Percentiles rank a stretch among this genome's conserved stretches.
Evolutionary conservation across 2,113 vertebrate genomes (phyloP).

Genomic region (Lichenostomus cassidix): DNA sequence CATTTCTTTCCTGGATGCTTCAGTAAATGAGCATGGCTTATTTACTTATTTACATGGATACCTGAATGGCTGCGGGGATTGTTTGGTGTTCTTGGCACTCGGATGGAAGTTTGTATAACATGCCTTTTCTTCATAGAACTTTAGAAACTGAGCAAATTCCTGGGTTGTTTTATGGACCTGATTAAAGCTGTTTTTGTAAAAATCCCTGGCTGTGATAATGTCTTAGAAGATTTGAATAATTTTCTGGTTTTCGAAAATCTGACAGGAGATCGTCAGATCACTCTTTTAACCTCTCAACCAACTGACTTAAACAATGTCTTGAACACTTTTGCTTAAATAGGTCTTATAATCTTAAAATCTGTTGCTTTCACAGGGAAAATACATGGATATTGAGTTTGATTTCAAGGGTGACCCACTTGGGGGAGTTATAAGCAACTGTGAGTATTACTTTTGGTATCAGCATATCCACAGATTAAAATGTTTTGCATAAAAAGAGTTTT

Average conservation of each 20-base stretch:
- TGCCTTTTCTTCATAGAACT: background rate
- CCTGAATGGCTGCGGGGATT: background rate
- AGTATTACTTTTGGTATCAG: constrained; percentile 72
- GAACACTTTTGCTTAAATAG: background rate
- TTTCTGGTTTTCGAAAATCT: background rate
- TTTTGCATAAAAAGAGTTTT: background rate
- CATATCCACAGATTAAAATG: background rate
- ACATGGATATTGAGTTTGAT: constrained; percentile 99
- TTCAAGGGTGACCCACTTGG: constrained; percentile 98
- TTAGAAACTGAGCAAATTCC: background rate
- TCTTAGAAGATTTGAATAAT: background rate
- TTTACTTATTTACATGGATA: too few species aligned
- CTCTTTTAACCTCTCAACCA: background rate
- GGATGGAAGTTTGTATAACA: rapidly evolving
- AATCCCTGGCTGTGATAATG: background rate
- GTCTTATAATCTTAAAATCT: background rate
- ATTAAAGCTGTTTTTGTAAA: background rate
- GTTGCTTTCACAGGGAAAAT: constrained; percentile 89
- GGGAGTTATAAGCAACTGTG: constrained; percentile 99
- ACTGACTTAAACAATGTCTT: background rate
- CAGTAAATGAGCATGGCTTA: background rate
- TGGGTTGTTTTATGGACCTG: background rate
- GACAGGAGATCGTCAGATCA: background rate
- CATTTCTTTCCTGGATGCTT: background rate
- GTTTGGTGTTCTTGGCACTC: background rate